Base-by-base conservation (phyloP, 2,888 invertebrate genomes). In the Eurois occulta region DNA sequence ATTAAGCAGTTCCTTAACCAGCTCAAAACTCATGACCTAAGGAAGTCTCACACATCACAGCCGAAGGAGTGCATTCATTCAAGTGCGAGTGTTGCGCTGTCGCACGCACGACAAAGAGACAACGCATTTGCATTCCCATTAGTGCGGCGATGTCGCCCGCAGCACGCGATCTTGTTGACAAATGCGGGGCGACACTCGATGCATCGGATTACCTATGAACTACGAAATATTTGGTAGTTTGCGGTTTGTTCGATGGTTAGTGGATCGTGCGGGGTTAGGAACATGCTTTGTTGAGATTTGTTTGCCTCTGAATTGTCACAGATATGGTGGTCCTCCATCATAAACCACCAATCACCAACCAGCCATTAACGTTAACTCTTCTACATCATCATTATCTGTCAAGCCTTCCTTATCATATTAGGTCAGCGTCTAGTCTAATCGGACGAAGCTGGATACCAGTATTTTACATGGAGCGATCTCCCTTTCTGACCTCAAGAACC, bases 51-150 rank as follows among this genome's bases (percentile, higher is more conserved):
- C 77, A 67, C 41, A 80, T 80, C 80, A 77, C 71, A 38, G 62
- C 60, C 24, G 21, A 75, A 65, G 52, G 38, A 83, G 66, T 65
- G 52, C 82, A 72, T 72, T 46, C 69, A 83, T 64, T 60, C 58
- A 79, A 86, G 72, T 77, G 72, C 64, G 69, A 79, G 64, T 73
- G 65, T 83, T n/a, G 79, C 69, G 10, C 24, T 38, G 48, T 62
- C n/a, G 35, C 75, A 81, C 84, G 86, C 73, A 74, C 68, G 69
- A 80, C 80, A 87, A 81, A 83, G 86, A 73, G 85, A 81, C 81
- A 74, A 78, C 77, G 75, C 83, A 88, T 88, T 88, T 89, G 88
- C 89, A 89, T 89, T 86, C 80, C 89, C 88, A 89, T 89, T 89
- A 89, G 81, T 80, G 77, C 75, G 72, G 71, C 79, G 80, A 83